These are phyloP conservation scores for Misgurnus anguillicaudatus DNA, from an alignment of 2,113 vertebrate species.

Conservation along the genomic window DNA sequence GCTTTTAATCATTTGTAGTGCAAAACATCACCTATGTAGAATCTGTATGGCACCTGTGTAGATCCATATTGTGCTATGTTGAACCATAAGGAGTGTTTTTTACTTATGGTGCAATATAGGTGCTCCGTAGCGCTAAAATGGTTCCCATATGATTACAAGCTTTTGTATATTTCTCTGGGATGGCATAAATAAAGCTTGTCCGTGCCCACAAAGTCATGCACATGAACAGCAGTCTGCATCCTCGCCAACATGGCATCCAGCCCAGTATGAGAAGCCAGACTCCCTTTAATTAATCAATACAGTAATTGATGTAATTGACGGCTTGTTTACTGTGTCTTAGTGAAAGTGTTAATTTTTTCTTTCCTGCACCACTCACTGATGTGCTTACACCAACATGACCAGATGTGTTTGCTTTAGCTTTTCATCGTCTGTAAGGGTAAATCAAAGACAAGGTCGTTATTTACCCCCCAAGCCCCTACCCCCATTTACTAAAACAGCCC, in stretches of 20 bases:
- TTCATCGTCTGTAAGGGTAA: constrained; percentile 52
- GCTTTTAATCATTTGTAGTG: too few species aligned
- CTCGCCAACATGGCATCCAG: not conserved
- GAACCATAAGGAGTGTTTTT: too few species aligned
- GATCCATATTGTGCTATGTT: too few species aligned
- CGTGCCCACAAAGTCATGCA: constrained; percentile 6
- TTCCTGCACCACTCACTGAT: constrained; percentile 25
- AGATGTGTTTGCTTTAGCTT: constrained; percentile 54
- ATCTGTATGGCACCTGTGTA: too few species aligned
- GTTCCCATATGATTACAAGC: too few species aligned
- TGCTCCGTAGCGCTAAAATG: too few species aligned
- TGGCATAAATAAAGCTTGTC: constrained; percentile 1
- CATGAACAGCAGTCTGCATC: not conserved
- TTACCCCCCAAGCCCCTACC: not conserved
- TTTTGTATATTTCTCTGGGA: too few species aligned
- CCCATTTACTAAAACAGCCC: not conserved
- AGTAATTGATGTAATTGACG: constrained; percentile 33
- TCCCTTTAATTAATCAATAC: not conserved
- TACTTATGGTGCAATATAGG: too few species aligned
- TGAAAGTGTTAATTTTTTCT: constrained; percentile 38
- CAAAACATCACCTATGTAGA: too few species aligned
- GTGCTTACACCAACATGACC: constrained; percentile 45
- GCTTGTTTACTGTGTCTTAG: constrained; percentile 21
- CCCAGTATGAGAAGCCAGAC: constrained; percentile 2
- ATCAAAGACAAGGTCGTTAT: constrained; percentile 52